A percentile compares a stretch with the other conserved stretches of the same genome.
These are phyloP conservation scores for Caenorhabditis virilis DNA, from an alignment of 2,888 invertebrate genomes.

Conservation along the genomic window DNA sequence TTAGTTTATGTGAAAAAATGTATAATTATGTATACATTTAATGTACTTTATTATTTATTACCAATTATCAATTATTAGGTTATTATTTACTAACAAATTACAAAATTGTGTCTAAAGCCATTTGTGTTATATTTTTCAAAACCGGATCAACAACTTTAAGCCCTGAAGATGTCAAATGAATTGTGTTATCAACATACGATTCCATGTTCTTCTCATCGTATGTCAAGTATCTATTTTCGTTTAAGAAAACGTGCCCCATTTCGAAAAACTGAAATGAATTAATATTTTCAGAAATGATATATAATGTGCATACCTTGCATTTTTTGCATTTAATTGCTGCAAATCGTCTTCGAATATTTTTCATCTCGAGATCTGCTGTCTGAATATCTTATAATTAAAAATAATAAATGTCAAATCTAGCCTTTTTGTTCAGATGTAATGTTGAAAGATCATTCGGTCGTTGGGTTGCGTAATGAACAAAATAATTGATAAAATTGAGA, in stretches of 20 bases:
- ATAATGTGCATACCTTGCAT: slow-evolving; percentile 4
- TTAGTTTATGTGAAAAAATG: no score
- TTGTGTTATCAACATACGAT: slow-evolving; percentile 25
- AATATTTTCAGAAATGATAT: neutral
- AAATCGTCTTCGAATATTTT: neutral
- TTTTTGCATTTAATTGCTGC: neutral
- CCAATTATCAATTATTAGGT: no score
- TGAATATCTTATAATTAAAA: slow-evolving; percentile 2
- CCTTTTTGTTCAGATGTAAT: neutral
- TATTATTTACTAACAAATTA: no score
- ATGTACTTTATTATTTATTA: no score
- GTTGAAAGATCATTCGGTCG: slow-evolving; percentile 1
- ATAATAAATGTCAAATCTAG: neutral
- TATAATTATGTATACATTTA: no score
- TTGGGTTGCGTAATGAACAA: neutral
- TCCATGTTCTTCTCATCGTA: slow-evolving; percentile 19
- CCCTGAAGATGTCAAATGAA: slow-evolving; percentile 21
- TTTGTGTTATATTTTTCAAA: slow-evolving; percentile 5
- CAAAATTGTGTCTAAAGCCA: neutral
- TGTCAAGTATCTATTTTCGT: slow-evolving; percentile 16
- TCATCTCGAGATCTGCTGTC: neutral
- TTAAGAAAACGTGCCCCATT: slow-evolving; percentile 14
- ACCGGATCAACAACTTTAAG: slow-evolving; percentile 10
- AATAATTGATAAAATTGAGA: neutral
- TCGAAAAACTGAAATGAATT: slow-evolving; percentile 21